Base-by-base conservation (phyloP, 2,797 vertebrate species). In the Microchirus variegatus region DNA sequence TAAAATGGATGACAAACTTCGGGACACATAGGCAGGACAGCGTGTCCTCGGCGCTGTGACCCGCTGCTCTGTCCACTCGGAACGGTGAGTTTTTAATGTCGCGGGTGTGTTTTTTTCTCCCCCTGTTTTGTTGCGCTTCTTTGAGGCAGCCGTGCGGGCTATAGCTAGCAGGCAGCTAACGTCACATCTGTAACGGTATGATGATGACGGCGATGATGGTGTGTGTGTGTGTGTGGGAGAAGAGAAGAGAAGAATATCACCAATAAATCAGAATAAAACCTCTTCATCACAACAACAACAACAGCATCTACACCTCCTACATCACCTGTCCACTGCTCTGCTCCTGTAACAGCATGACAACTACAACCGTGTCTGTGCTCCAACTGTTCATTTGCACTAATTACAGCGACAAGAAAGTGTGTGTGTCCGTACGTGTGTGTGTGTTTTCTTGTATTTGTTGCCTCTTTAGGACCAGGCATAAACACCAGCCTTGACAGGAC, bases 111-210 rank as follows among this genome's bases (percentile, higher is more conserved):
- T n/a, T n/a, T n/a, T n/a, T n/a, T n/a, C n/a, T n/a, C n/a, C n/a
- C n/a, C n/a, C n/a, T n/a, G n/a, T 26, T 57, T n/a, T 18, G 9
- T 11, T 10, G 0, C 10, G 42, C 12, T 44, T 5, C 22, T 6
- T 6, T 45, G 35, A 16, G 14, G 10, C 12, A 5, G 10, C 10
- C 4, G 18, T 14, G 47, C 4, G 10, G 87, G 67, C 83, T 81
- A 22, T 22, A 64, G 43, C 86, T 84, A 63, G 31, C 78, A 67
- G 45, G 85, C n/a, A n/a, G n/a, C 86, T 91, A 91, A 79, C 81
- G 67, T 13, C 73, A 81, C 83, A 78, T 70, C 81, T 84, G 77
- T 62, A 48, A 8, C 50, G 53, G 44, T 14, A 40, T 40, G 38
- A 40, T 3, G 38, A 12, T 31, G 41, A 14, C 8, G 41, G 5